Conservation (phyloP, 2,113 vertebrate genomes). For the Coturnix japonica region DNA sequence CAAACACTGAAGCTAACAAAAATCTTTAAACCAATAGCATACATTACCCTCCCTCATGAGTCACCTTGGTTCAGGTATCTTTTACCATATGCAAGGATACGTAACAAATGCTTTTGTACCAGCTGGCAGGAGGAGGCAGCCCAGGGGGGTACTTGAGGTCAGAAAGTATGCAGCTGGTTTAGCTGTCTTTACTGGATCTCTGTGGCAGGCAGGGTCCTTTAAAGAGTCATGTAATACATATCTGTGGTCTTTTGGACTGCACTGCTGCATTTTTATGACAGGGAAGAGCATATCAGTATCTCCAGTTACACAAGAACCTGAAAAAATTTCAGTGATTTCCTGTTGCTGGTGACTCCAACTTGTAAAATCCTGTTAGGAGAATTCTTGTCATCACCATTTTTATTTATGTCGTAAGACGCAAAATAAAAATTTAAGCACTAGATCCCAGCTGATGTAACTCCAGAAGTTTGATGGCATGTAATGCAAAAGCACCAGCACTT, state of each 20-base stretch:
- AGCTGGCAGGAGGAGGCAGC: no score
- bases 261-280: background rate
- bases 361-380: background rate
- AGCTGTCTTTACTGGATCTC: background rate
- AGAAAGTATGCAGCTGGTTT: background rate
- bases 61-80: background rate
- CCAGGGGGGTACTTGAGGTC: fast-evolving
- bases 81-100: background rate
- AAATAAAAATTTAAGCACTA: background rate
- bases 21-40: background rate
- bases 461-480: background rate
- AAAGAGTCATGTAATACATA: fast-evolving
- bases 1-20: background rate
- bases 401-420: background rate
- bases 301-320: background rate
- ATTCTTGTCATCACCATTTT: background rate
- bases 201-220: background rate
- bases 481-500: no score
- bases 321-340: background rate
- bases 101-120: background rate
- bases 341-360: background rate
- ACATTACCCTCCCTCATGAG: background rate
- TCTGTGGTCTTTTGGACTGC: background rate
- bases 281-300: background rate
- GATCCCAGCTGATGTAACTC: background rate